Percentiles rank a stretch among this genome's conserved stretches.
Evolutionary conservation across 2,888 invertebrate species (phyloP).

Genomic region (Tetanocera ferruginea): DNA sequence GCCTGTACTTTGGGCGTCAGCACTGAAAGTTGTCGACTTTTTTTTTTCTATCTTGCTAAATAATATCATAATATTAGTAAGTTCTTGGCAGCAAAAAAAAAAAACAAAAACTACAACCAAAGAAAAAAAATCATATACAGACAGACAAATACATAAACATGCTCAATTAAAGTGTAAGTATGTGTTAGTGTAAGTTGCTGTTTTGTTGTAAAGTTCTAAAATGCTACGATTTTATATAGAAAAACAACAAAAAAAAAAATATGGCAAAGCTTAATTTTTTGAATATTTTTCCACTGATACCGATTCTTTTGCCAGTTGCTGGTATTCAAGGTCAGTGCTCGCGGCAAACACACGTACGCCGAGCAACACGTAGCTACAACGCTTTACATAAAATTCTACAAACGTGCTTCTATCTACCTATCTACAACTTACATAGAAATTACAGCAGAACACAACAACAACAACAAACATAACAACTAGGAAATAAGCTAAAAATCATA

Average conservation of each 20-base stretch:
- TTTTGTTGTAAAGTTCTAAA: conserved; percentile 25
- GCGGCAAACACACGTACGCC: conserved; percentile 36
- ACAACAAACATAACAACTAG: too few relatives aligned
- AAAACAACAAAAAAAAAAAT: not conserved
- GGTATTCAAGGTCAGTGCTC: conserved; percentile 56
- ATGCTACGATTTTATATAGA: not conserved
- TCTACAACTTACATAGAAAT: conserved; percentile 9
- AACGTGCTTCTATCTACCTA: too few relatives aligned
- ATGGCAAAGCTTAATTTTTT: not conserved
- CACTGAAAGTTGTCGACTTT: not conserved
- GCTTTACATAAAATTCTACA: not conserved
- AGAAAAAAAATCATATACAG: not conserved
- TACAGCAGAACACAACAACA: conserved; percentile 10
- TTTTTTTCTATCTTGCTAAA: not conserved
- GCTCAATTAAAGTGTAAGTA: not conserved
- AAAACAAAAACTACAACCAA: not conserved
- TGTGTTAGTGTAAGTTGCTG: conserved; percentile 5
- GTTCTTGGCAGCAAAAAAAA: not conserved
- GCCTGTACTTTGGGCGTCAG: conserved; percentile 26
- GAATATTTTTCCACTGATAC: not conserved
- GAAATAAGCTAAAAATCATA: not conserved
- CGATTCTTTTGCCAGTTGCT: conserved; percentile 4
- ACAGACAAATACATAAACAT: not conserved
- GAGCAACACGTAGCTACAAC: not conserved
- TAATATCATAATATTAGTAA: conserved; percentile 7